Base-by-base conservation (phyloP, 2,113 vertebrate species). In the Ginglymostoma cirratum region DNA sequence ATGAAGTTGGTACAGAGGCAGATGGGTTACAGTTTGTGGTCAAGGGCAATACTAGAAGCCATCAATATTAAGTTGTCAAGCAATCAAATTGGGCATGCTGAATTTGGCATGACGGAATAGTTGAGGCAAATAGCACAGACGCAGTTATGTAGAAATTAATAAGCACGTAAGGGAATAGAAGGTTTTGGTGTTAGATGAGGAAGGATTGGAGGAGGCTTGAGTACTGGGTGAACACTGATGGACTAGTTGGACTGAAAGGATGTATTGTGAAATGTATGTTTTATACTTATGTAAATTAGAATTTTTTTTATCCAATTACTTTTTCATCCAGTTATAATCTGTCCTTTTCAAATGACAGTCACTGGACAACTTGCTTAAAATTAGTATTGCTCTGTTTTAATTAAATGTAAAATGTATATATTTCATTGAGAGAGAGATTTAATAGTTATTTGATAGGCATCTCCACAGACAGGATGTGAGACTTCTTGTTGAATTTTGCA, bases 401-500 rank as follows among this genome's bases (percentile, higher is more conserved):
- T 45, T 45, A 61, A 48, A 90, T 61, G 30, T 55, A 65, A 61
- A 65, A 90, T 23, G 19, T 23, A 19, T 45, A 83, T 6, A 61
- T n/a, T 65, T 90, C 12, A 90, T 21, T 45, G 19, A 19, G 19
- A 80, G 34, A 15, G 5, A 89, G 52, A 65, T 90, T 10, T 27
- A 34, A 61, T 61, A 34, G 34, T 90, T 89, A 90, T 27, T 90
- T 90, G 87, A 98, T 55, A n/a, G 97, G 97, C 96, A 97, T 97
- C 65, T 96, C 98, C 96, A 99, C 95, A 0, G 97, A 96, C 94
- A 99, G 96, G 7, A 80, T 96, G n/a, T 96, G 96, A 96, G 97
- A 98, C 96, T 97, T 98, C 97, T 97, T 99, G 97, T 98, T 97
- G 96, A 98, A 98, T 55, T 96, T 96, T 70, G 98, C 98, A 83